Conservation (phyloP, 2,797 vertebrate species). For the Cyprinodon diabolis region DNA sequence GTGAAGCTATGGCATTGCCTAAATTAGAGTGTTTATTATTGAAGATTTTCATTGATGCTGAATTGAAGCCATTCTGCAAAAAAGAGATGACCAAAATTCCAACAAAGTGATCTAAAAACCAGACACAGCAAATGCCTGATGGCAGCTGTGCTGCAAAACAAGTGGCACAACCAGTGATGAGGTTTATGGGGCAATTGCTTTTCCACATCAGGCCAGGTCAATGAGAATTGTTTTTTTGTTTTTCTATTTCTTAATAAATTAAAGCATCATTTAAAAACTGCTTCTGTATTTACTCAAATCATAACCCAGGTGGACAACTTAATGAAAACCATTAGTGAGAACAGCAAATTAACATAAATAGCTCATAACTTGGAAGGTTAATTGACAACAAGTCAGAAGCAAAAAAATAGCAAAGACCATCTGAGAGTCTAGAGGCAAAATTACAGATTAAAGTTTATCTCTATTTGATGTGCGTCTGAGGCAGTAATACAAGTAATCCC, state of each 20-base stretch:
- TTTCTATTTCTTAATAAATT: background rate
- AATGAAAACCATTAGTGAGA: background rate
- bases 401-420: background rate
- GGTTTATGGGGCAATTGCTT: background rate
- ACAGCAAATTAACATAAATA: constrained; percentile 3
- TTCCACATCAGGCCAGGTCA: background rate
- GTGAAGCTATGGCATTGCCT: background rate
- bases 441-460: constrained; percentile 8
- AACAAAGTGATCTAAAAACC: background rate
- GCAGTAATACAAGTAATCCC: background rate
- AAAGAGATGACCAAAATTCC: background rate
- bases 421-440: constrained; percentile 10
- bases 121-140: background rate
- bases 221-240: background rate
- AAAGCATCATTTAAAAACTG: constrained; percentile 3
- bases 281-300: background rate
- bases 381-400: constrained; percentile 2
- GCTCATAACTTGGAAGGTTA: constrained; percentile 4
- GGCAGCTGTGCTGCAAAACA: background rate
- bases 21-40: background rate
- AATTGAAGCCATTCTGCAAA: background rate
- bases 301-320: background rate
- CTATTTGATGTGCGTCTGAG: constrained; percentile 6
- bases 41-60: background rate
- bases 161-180: background rate